Percentiles rank a stretch among this genome's conserved stretches.
Conservation (phyloP, 2,888 invertebrate genomes). For the Prenolepis imparis region DNA sequence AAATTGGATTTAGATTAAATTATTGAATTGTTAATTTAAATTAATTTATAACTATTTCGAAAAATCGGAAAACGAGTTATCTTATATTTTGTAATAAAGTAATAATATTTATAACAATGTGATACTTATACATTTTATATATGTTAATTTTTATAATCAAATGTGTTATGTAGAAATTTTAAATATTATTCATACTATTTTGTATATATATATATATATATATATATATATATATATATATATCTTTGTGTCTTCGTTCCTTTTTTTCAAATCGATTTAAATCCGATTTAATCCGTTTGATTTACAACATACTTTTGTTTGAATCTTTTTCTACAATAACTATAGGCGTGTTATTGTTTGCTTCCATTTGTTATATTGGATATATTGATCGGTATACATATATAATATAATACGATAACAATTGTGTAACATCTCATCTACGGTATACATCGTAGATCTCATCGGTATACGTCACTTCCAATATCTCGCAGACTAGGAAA, state of each 20-base stretch:
- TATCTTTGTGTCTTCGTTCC: neutral
- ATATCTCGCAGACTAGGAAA: conserved; percentile 32
- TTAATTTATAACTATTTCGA: neutral
- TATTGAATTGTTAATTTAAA: neutral
- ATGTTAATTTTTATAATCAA: neutral
- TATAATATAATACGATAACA: neutral
- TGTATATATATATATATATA: too few species aligned
- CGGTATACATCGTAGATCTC: neutral
- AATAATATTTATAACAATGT: neutral
- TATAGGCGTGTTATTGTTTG: neutral
- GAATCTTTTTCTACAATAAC: neutral
- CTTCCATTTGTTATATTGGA: neutral
- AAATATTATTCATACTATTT: neutral
- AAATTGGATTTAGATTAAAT: neutral
- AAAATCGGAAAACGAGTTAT: neutral
- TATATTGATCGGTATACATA: neutral
- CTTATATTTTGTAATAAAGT: neutral
- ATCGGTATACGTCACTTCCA: conserved; percentile 1
- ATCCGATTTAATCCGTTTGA: neutral
- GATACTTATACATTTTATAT: neutral
- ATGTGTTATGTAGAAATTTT: neutral
- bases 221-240: too few species aligned
- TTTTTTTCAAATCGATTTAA: neutral
- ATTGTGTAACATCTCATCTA: conserved; percentile 9
- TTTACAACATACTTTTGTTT: neutral